These are phyloP conservation scores for Leucophenga varia DNA, from an alignment of 1,140 invertebrate species.

Conservation along the genomic window DNA sequence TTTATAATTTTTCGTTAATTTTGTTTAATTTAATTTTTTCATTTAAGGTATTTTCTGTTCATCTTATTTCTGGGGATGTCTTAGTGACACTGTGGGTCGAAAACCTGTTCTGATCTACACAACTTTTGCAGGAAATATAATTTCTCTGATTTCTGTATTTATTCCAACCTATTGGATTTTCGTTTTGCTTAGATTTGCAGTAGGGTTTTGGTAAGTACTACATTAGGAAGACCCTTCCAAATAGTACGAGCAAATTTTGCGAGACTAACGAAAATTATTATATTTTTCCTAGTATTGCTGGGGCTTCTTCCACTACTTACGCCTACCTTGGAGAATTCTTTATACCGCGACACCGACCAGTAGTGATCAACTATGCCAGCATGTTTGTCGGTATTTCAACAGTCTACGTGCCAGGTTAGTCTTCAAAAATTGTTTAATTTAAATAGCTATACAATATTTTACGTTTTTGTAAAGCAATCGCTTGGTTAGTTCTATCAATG, in stretches of 20 bases:
- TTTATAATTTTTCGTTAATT: no score
- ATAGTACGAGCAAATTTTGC: no score
- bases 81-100: constrained; percentile 68
- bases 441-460: no score
- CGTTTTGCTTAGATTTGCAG: constrained; percentile 59
- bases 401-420: constrained; percentile 51
- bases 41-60: constrained; percentile 61
- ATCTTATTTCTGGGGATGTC: constrained; percentile 67
- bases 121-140: constrained; percentile 28
- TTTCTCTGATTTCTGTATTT: constrained; percentile 58
- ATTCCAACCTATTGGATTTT: constrained; percentile 60
- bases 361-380: constrained; percentile 51
- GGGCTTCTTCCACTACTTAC: constrained; percentile 49
- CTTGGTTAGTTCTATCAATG: constrained; percentile 40
- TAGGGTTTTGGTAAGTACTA: constrained; percentile 62
- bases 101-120: constrained; percentile 58
- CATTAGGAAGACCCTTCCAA: background rate
- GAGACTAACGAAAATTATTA: no score
- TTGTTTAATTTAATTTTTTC: background rate
- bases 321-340: constrained; percentile 55
- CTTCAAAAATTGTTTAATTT: constrained; percentile 34
- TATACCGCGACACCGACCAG: constrained; percentile 30
- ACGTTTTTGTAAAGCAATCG: constrained; percentile 18
- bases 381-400: constrained; percentile 55
- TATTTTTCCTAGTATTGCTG: constrained; percentile 39